Conservation (phyloP, 2,888 invertebrate genomes). For the Clepsis dumicolana region DNA sequence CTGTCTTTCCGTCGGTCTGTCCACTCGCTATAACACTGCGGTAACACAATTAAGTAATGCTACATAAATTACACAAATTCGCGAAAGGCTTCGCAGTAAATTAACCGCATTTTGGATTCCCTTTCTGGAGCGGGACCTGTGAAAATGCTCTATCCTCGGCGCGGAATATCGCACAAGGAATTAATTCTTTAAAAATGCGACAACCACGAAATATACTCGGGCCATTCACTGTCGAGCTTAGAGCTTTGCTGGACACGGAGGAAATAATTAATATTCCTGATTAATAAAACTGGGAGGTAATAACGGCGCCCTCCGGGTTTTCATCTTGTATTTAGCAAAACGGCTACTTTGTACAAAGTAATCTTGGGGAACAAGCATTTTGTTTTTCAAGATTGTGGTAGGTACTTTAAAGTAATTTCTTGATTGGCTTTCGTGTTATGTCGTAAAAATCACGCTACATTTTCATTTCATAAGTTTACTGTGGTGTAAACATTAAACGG, state of each 20-base stretch:
- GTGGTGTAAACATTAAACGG: too few species aligned
- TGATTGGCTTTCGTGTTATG: too few species aligned
- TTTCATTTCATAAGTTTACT: too few species aligned
- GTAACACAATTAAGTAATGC: slow-evolving; percentile 42
- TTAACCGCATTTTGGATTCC: slow-evolving; percentile 44
- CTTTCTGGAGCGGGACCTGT: slow-evolving; percentile 37
- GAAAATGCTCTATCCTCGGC: slow-evolving; percentile 40
- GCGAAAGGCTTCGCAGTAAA: slow-evolving; percentile 43
- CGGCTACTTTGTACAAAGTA: background rate
- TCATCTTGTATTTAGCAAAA: background rate
- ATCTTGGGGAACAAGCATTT: background rate
- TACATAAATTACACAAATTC: slow-evolving; percentile 43
- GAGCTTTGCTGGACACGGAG: slow-evolving; percentile 6
- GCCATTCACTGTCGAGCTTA: slow-evolving; percentile 27
- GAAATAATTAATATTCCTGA: slow-evolving; percentile 13
- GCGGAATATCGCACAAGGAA: slow-evolving; percentile 48
- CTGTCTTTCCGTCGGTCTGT: slow-evolving; percentile 8
- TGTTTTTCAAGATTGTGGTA: background rate
- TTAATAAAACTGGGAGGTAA: background rate
- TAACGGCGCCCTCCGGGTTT: background rate
- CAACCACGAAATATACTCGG: slow-evolving; percentile 47
- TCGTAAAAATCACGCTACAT: too few species aligned
- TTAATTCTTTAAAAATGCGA: slow-evolving; percentile 55
- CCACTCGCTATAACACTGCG: too few species aligned
- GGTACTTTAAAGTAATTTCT: background rate